These are phyloP conservation scores for Hemicordylus capensis DNA, from an alignment of 2,113 vertebrate genomes.

Conservation along the genomic window DNA sequence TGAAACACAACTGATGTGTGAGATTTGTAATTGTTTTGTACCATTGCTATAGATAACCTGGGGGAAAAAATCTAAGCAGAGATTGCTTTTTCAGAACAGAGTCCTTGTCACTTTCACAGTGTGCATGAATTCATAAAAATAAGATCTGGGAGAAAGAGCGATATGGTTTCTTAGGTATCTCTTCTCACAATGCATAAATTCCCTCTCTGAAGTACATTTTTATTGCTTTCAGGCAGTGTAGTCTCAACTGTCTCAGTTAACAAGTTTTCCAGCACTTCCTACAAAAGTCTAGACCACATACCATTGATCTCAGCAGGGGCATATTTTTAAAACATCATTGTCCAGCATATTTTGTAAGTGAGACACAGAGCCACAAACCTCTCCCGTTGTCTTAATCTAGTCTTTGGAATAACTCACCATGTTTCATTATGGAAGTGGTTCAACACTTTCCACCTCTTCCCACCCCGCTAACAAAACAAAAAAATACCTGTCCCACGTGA, in stretches of 20 bases:
- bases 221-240: neutral
- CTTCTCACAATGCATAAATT: neutral
- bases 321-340: neutral
- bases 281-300: neutral
- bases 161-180: neutral
- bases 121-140: constrained; percentile 7
- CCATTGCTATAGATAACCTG: neutral
- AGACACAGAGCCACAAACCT: neutral
- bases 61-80: neutral
- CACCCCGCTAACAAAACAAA: too few relatives aligned
- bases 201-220: neutral
- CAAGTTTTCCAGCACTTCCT: neutral
- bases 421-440: constrained; percentile 3
- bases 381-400: neutral
- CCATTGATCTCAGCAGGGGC: neutral
- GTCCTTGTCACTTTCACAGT: neutral
- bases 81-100: neutral
- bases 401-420: neutral
- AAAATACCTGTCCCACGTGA: too few relatives aligned
- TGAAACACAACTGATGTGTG: neutral
- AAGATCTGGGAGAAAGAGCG: neutral
- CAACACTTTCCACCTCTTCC: too few relatives aligned
- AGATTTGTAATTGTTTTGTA: neutral
- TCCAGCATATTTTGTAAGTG: constrained; percentile 2
- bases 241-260: constrained; percentile 11